Percentiles rank a stretch among this genome's conserved stretches.
These are phyloP conservation scores for Brachyptera risi DNA, from an alignment of 2,888 invertebrate species.

Conservation along the genomic window DNA sequence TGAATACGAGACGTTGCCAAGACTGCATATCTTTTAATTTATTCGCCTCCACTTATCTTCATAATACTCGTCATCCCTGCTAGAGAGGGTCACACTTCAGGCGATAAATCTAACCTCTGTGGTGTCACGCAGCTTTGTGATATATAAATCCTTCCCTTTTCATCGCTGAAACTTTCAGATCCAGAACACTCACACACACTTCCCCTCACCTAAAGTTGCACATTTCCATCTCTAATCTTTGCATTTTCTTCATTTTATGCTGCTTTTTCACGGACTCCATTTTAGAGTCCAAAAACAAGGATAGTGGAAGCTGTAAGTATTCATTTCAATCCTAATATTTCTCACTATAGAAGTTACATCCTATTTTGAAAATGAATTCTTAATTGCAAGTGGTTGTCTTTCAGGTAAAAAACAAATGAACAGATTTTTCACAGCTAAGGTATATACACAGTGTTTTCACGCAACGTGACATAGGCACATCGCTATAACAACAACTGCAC, in stretches of 20 bases:
- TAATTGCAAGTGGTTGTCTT: too few relatives aligned
- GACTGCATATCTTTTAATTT: conserved; percentile 32
- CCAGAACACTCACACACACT: too few relatives aligned
- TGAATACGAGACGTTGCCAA: background rate
- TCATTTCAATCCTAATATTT: too few relatives aligned
- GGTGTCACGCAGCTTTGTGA: conserved; percentile 7
- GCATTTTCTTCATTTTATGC: conserved; percentile 16
- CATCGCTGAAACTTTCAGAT: conserved; percentile 3
- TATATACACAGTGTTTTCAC: too few relatives aligned
- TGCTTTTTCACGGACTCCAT: conserved; percentile 11
- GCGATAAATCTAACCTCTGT: conserved; percentile 2
- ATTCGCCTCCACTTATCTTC: conserved; percentile 32
- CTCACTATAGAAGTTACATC: too few relatives aligned
- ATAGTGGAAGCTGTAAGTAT: conserved; percentile 26
- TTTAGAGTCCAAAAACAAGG: conserved; percentile 21
- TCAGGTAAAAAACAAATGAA: too few relatives aligned
- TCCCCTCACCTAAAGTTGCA: conserved; percentile 1
- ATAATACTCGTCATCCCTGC: conserved; percentile 27
- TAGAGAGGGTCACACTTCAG: conserved; percentile 16
- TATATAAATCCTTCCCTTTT: conserved; percentile 14
- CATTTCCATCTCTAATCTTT: conserved; percentile 10
- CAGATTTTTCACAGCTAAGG: too few relatives aligned
- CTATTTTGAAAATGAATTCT: too few relatives aligned
- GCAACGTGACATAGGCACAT: too few relatives aligned
- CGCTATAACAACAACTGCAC: too few relatives aligned